Base-by-base conservation (phyloP, 2,888 invertebrate species). In the Aleiodes alternator region DNA sequence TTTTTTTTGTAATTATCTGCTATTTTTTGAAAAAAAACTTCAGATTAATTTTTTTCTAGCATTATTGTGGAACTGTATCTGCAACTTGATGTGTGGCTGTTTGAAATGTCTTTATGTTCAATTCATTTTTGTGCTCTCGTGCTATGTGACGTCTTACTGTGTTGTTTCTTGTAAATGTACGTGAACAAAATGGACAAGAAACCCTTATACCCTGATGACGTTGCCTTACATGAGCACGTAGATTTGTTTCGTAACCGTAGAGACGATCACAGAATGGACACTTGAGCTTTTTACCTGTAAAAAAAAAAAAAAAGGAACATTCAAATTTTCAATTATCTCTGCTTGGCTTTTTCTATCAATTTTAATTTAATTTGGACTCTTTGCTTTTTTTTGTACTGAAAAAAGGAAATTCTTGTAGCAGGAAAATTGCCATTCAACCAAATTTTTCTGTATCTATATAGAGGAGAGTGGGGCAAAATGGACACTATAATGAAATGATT, bases 211-310 rank as follows among this genome's bases (percentile, higher is more conserved):
- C 96, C 90, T 97, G 96, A 90, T 97, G 96, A 88, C 96, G 94
- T 89, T 97, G 97, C 73, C 96, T 92, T 88, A 97, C 96, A 91
- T 97, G 97, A 81, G 97, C 97, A 83, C 97, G 94, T 88, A 97
- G 91, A 90, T 97, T 97, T 87, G 97, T 97, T 92, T 97, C 97
- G 90, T 97, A 97, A 80, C 97, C 97, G 91, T 97, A 97, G 78
- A 97, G 92, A 87, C 96, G 93, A 91, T 97, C 97, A 92, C 97
- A 97, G 90, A 95, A 96, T 87, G 96, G 96, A 91, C 96, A 97
- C 92, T 96, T 96, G 87, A 97, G 92, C 90, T 97, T 97, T 90
- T 96, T 96, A 87, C 96, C 96, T 96, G 92, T 4, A 92, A 84
- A 69, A 23, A 23, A 23, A 23, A 23, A 23, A 23, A 23, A 23